Evolutionary conservation across 2,888 invertebrate genomes (phyloP).

Genomic region (Adela reaumurella): DNA sequence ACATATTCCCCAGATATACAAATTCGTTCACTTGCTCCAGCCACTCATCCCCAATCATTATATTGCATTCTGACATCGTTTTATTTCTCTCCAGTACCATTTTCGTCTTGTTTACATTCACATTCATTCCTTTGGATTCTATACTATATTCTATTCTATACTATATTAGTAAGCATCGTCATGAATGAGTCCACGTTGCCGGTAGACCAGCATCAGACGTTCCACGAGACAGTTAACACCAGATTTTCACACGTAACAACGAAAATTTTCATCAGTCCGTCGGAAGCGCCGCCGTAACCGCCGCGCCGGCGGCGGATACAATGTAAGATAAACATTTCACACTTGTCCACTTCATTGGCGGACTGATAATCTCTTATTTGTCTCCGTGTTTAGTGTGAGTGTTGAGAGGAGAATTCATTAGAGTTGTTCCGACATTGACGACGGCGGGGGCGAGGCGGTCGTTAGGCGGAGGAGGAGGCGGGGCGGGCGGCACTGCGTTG

Average conservation of each 20-base stretch:
- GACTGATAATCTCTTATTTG: conserved; percentile 1
- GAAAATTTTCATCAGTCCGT: neutral
- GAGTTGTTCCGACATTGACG: neutral
- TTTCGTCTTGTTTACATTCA: too few relatives aligned
- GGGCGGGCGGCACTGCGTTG: too few relatives aligned
- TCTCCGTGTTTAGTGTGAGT: neutral
- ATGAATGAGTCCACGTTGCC: neutral
- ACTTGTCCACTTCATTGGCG: conserved; percentile 1
- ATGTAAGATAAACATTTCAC: conserved; percentile 2
- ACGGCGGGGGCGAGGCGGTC: too few relatives aligned
- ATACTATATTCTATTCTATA: too few relatives aligned
- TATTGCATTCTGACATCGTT: too few relatives aligned
- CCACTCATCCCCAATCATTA: too few relatives aligned
- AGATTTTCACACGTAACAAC: conserved; percentile 2
- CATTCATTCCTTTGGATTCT: too few relatives aligned
- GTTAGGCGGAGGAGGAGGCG: too few relatives aligned
- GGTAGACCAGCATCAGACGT: neutral
- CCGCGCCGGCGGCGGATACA: neutral
- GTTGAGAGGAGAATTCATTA: neutral
- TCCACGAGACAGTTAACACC: neutral
- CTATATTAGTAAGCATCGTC: too few relatives aligned
- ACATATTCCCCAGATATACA: too few relatives aligned
- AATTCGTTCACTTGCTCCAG: too few relatives aligned
- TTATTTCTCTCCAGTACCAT: too few relatives aligned
- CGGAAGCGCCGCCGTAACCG: neutral